These are phyloP conservation scores for Sciurus carolinensis DNA, from an alignment of 2,797 vertebrate genomes.

Conservation along the genomic window DNA sequence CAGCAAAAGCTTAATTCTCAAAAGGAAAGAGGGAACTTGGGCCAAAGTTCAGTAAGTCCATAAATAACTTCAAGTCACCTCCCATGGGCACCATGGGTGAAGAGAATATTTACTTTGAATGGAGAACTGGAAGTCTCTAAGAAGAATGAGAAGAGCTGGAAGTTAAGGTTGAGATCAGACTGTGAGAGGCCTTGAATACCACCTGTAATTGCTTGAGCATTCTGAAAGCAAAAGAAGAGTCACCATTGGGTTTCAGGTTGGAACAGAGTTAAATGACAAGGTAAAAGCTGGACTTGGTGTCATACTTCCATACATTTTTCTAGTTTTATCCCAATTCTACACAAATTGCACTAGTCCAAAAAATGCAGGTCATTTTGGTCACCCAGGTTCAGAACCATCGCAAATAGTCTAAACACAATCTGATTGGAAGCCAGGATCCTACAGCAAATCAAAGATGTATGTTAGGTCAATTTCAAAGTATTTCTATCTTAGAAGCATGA, in stretches of 20 bases:
- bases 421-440: not conserved
- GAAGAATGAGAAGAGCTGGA: slow-evolving; percentile 53
- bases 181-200: slow-evolving; percentile 24
- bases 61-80: slow-evolving; percentile 47
- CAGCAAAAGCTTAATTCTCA: slow-evolving; percentile 48
- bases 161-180: slow-evolving; percentile 14
- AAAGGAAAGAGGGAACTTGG: not conserved
- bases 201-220: slow-evolving; percentile 14
- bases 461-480: slow-evolving; percentile 33
- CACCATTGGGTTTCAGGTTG: not conserved
- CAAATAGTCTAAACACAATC: not conserved
- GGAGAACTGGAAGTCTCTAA: not conserved
- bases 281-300: slow-evolving; percentile 19
- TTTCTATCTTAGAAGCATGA: slow-evolving; percentile 33
- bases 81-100: not conserved
- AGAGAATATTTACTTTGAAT: not conserved
- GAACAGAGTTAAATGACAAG: not conserved
- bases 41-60: not conserved
- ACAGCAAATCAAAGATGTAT: slow-evolving; percentile 8
- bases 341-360: slow-evolving; percentile 3
- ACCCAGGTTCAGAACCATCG: slow-evolving; percentile 43
- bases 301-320: not conserved
- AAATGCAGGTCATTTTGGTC: slow-evolving; percentile 42
- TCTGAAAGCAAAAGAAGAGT: slow-evolving; percentile 48
- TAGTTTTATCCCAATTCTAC: slow-evolving; percentile 23